These are phyloP conservation scores for Tyrannus savana DNA, from an alignment of 2,113 vertebrate genomes.

Conservation along the genomic window DNA sequence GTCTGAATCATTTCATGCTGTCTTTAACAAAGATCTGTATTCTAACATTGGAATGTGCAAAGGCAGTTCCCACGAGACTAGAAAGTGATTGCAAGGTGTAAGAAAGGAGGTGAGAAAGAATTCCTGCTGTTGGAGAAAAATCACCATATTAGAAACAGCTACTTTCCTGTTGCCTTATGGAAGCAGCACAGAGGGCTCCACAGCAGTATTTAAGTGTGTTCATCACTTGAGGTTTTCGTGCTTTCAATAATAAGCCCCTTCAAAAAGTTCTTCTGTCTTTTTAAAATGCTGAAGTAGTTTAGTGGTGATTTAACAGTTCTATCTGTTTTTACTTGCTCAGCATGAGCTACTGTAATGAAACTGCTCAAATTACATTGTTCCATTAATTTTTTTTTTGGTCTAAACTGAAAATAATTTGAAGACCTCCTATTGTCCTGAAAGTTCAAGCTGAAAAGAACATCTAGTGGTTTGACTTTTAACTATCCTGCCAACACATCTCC, in stretches of 20 bases:
- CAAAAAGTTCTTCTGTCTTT: not conserved
- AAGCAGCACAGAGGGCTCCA: not conserved
- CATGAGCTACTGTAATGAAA: not conserved
- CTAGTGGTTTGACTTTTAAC: not conserved
- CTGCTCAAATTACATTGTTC: not conserved
- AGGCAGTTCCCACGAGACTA: not conserved
- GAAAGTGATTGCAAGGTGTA: not conserved
- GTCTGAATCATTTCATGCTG: not conserved
- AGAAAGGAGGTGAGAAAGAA: not conserved
- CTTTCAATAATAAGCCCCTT: not conserved
- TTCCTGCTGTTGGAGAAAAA: not conserved
- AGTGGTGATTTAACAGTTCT: not conserved
- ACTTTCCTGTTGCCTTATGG: not conserved
- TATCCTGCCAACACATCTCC: not conserved
- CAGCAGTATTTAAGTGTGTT: not conserved
- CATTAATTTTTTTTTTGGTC: not conserved
- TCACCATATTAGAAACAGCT: not conserved
- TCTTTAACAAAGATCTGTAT: not conserved
- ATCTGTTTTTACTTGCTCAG: not conserved
- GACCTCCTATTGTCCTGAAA: not conserved
- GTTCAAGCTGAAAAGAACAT: not conserved
- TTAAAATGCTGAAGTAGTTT: not conserved
- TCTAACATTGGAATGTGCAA: not conserved
- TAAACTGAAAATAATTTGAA: not conserved
- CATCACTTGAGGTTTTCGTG: not conserved